phyloP scores from a whole-genome alignment of 2,113 vertebrate species.

The Platichthys stellatus region DNA sequence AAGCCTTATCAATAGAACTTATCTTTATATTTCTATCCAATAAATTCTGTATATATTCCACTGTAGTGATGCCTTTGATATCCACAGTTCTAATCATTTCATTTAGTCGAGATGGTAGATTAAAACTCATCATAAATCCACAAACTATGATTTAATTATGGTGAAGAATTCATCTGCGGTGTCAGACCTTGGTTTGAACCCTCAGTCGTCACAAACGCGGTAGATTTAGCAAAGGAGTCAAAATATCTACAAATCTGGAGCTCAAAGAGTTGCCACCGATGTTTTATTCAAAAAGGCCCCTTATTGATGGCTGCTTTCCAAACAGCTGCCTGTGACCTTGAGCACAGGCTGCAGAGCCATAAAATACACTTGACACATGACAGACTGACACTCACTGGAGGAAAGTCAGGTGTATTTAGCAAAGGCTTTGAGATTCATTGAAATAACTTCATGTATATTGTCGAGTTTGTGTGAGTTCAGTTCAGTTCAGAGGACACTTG shows the following conservation, averaged over 20 bases:
- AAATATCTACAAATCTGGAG: conserved; percentile 29
- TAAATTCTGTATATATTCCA: too few relatives aligned
- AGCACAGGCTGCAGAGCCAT: conserved; percentile 55
- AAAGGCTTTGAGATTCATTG: conserved; percentile 1
- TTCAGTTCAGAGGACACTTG: conserved; percentile 42
- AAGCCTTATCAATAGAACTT: neutral
- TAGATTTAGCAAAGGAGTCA: conserved; percentile 24
- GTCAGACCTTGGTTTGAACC: conserved; percentile 29
- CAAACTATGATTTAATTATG: neutral
- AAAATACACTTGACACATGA: conserved; percentile 31
- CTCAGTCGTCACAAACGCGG: conserved; percentile 10
- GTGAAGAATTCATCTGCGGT: conserved; percentile 42
- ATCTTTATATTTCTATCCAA: too few relatives aligned
- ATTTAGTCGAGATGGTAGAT: neutral
- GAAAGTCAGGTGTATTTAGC: conserved; percentile 5
- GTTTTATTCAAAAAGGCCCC: conserved; percentile 40
- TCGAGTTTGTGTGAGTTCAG: conserved; percentile 15
- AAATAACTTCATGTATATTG: conserved; percentile 5
- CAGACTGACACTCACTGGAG: neutral
- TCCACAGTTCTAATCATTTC: neutral
- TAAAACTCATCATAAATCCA: conserved; percentile 1
- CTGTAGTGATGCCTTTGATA: neutral
- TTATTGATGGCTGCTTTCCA: conserved; percentile 58
- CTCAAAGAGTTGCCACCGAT: conserved; percentile 50
- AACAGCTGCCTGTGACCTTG: conserved; percentile 60